Base-by-base conservation (phyloP, 2,888 invertebrate genomes). In the Anarsia innoxiella region DNA sequence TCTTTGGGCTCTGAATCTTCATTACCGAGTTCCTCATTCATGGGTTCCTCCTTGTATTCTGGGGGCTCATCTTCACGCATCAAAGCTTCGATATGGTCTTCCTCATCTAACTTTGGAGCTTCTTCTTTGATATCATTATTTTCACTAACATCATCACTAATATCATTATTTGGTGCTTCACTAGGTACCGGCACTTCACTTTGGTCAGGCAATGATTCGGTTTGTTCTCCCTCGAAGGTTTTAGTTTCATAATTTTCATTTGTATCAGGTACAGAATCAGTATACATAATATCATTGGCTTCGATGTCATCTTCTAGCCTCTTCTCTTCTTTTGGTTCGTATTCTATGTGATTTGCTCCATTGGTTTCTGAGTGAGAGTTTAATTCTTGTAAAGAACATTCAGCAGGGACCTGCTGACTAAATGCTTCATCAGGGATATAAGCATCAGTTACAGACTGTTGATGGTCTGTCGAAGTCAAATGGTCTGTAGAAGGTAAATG, bases 1-100 rank as follows among this genome's bases (percentile, higher is more conserved):
- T 89, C 88, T 8, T 89, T 88, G 3, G 89, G 88, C 40, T 78
- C 69, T 36, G 84, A 66, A 39, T 87, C 86, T 30, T 83, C 86
- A 45, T 56, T 55, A 19, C 48, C 52, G 12, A 50, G 43, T 10
- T 52, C n/a, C n/a, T n/a, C n/a, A n/a, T n/a, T n/a, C n/a, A n/a
- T n/a, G n/a, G n/a, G n/a, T n/a, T n/a, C n/a, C n/a, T n/a, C n/a
- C n/a, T n/a, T n/a, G n/a, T n/a, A n/a, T n/a, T n/a, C n/a, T n/a
- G n/a, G n/a, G n/a, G n/a, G n/a, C n/a, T n/a, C n/a, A n/a, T n/a
- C n/a, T n/a, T n/a, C n/a, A n/a, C n/a, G n/a, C n/a, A n/a, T n/a
- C 38, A 29, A 43, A 31, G 26, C 48, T 39, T 44, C 43, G 14
- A 39, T 30, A 23, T 46, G 47, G 4, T 43, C 40, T 31, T 48